Conservation (phyloP, 1,140 invertebrate species). For the Drosophila pseudoananassae region DNA sequence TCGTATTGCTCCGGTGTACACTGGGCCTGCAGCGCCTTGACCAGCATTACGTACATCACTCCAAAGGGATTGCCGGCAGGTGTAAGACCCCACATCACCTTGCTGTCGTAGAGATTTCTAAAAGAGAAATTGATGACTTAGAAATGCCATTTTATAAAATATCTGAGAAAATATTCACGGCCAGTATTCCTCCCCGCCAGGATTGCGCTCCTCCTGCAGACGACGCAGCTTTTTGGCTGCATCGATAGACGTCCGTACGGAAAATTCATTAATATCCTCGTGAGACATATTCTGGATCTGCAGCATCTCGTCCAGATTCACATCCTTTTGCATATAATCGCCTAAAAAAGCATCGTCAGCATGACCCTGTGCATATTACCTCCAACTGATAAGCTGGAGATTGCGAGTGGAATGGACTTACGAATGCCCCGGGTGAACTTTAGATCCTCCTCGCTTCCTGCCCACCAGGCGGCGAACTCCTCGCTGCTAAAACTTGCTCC, state of each 20-base stretch:
- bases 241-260: constrained; percentile 87
- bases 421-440: constrained; percentile 84
- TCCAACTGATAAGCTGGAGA: constrained; percentile 21
- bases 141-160: neutral
- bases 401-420: constrained; percentile 47
- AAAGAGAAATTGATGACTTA: neutral
- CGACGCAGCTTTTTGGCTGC: constrained; percentile 90
- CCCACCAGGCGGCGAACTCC: constrained; percentile 91
- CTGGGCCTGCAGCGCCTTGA: constrained; percentile 94
- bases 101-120: constrained; percentile 45
- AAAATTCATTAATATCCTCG: constrained; percentile 59
- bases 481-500: constrained; percentile 89
- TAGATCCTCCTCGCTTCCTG: constrained; percentile 90
- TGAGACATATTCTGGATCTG: constrained; percentile 60
- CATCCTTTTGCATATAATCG: constrained; percentile 45
- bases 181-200: constrained; percentile 88
- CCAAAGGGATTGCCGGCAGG: constrained; percentile 92
- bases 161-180: constrained; percentile 82
- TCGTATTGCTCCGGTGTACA: constrained; percentile 93
- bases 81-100: constrained; percentile 77
- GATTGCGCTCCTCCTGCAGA: constrained; percentile 88
- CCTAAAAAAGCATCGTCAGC: constrained; percentile 48
- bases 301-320: constrained; percentile 31
- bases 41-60: constrained; percentile 96
- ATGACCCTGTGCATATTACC: constrained; percentile 23